A percentile compares a stretch with the other conserved stretches of the same genome.
phyloP scores from a whole-genome alignment of 2,113 vertebrate species.

The Alosa alosa region DNA sequence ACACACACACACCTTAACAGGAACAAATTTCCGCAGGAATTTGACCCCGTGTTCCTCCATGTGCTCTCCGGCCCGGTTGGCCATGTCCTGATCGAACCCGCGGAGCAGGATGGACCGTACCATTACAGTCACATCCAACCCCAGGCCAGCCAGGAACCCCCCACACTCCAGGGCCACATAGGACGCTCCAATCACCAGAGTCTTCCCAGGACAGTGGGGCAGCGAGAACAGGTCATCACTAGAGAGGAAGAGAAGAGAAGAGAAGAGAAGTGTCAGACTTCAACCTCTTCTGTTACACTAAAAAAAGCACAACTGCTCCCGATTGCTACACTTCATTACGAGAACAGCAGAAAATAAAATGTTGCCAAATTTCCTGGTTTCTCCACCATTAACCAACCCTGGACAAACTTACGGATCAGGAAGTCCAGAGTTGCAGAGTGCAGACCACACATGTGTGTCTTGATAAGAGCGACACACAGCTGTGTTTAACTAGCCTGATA shows the following conservation, averaged over 20 bases:
- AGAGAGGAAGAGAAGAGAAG: not conserved
- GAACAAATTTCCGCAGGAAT: slow-evolving; percentile 84
- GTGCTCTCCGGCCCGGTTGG: slow-evolving; percentile 80
- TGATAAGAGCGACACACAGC: not conserved
- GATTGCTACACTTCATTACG: not conserved
- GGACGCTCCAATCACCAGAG: slow-evolving; percentile 89
- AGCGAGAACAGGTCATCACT: slow-evolving; percentile 96
- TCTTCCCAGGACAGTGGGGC: slow-evolving; percentile 90
- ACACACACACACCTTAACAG: slow-evolving; percentile 73
- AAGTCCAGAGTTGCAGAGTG: not conserved
- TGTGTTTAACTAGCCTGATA: not conserved
- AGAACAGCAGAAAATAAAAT: not conserved
- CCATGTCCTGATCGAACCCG: slow-evolving; percentile 97
- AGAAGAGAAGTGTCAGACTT: not conserved
- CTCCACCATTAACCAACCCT: not conserved
- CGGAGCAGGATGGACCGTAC: slow-evolving; percentile 90
- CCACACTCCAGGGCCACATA: slow-evolving; percentile 95
- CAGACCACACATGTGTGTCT: not conserved
- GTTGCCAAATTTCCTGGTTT: slow-evolving; percentile 24
- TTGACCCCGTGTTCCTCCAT: slow-evolving; percentile 88
- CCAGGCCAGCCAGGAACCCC: slow-evolving; percentile 88
- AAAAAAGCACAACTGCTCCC: not conserved
- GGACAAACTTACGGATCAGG: not conserved
- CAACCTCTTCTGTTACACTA: not conserved
- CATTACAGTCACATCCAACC: slow-evolving; percentile 91